phyloP scores from a whole-genome alignment of 1,140 invertebrate genomes.

The Hyposmocoma kahamanoa region DNA sequence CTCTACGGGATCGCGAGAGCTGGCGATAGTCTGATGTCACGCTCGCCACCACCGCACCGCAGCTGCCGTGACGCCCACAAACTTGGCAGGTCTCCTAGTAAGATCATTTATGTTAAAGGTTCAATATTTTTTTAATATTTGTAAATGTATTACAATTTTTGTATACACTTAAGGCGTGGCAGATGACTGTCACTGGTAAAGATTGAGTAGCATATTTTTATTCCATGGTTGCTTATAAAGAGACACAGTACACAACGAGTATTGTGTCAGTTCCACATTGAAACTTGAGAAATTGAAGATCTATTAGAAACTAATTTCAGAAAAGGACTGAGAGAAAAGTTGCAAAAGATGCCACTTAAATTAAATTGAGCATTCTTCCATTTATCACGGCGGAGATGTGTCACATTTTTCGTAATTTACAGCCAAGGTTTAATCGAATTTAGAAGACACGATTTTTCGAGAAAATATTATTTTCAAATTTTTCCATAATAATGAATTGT shows the following conservation, averaged over 20 bases:
- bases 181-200: too few relatives aligned
- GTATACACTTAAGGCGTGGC: too few relatives aligned
- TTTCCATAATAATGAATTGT: neutral
- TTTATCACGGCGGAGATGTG: constrained; percentile 8
- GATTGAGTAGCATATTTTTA: too few relatives aligned
- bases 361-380: constrained; percentile 7
- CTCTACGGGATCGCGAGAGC: constrained; percentile 35
- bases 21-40: constrained; percentile 54
- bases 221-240: too few relatives aligned
- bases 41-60: too few relatives aligned
- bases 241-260: too few relatives aligned
- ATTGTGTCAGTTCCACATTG: too few relatives aligned
- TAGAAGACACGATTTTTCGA: neutral
- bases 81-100: too few relatives aligned
- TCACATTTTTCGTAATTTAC: constrained; percentile 6
- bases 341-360: constrained; percentile 7
- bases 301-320: constrained; percentile 5
- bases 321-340: constrained; percentile 1
- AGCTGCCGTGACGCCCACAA: constrained; percentile 6
- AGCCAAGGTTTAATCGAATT: constrained; percentile 7
- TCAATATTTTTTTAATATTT: too few relatives aligned
- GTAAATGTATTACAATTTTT: too few relatives aligned
- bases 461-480: neutral
- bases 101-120: too few relatives aligned
- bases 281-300: constrained; percentile 4